A percentile compares a stretch with the other conserved stretches of the same genome.
phyloP scores from a whole-genome alignment of 2,888 invertebrate species.

The Dinocampus coccinellae region DNA sequence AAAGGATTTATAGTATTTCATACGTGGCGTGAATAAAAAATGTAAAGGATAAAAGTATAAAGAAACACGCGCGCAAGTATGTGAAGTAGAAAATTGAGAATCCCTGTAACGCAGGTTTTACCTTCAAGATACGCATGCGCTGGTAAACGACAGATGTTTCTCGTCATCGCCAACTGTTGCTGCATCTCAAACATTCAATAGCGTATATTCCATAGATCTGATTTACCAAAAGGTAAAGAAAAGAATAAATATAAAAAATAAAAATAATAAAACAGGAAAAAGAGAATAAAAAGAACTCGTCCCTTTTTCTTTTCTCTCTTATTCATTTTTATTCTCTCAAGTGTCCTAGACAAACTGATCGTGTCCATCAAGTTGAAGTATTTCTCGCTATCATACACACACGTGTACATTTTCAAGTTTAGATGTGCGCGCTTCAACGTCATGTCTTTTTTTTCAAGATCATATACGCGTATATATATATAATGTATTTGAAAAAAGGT shows the following conservation, averaged over 20 bases:
- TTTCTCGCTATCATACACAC: not conserved
- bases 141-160: conserved; percentile 64
- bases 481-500: not conserved
- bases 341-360: not conserved
- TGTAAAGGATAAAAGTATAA: not conserved
- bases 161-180: conserved; percentile 66
- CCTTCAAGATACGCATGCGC: conserved; percentile 59
- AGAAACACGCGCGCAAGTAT: not conserved
- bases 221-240: conserved; percentile 50
- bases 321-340: not conserved
- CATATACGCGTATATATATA: not conserved
- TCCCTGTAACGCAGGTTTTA: conserved; percentile 60
- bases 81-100: conserved; percentile 57
- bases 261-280: conserved; percentile 39
- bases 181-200: conserved; percentile 44
- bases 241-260: not conserved
- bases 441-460: conserved; percentile 25
- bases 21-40: conserved; percentile 18
- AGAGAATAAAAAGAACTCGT: conserved; percentile 35
- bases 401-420: conserved; percentile 25
- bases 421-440: conserved; percentile 38
- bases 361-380: not conserved
- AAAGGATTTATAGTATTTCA: conserved; percentile 11
- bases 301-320: conserved; percentile 13
- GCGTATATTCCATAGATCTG: conserved; percentile 54